phyloP scores from a whole-genome alignment of 2,888 invertebrate genomes.

The Labia minor region DNA sequence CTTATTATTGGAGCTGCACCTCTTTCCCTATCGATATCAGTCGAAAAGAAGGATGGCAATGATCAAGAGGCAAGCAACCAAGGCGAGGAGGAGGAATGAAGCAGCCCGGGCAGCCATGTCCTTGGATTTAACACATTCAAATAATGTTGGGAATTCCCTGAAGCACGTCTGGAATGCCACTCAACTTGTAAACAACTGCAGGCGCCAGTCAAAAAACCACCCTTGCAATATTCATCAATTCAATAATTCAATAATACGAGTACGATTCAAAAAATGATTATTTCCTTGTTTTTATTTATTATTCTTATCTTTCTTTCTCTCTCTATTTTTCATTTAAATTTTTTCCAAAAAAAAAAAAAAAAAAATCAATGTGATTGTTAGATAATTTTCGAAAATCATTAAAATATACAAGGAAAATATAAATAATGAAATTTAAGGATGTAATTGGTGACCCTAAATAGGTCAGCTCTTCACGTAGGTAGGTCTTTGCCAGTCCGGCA shows the following conservation, averaged over 20 bases:
- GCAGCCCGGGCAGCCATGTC: constrained; percentile 4
- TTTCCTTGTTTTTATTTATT: too few species aligned
- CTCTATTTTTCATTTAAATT: too few species aligned
- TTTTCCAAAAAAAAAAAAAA: too few species aligned
- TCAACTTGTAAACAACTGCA: not conserved
- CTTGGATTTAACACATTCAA: constrained; percentile 13
- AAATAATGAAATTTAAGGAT: not conserved
- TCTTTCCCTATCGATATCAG: constrained; percentile 7
- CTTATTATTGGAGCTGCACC: not conserved
- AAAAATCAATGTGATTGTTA: too few species aligned
- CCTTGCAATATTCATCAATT: not conserved
- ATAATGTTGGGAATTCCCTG: constrained; percentile 13
- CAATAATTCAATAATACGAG: too few species aligned
- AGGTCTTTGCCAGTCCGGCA: not conserved
- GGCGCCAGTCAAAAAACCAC: constrained; percentile 1
- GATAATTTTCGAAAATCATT: too few species aligned
- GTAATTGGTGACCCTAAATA: not conserved
- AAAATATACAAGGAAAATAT: too few species aligned
- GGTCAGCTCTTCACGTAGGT: not conserved
- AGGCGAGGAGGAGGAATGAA: not conserved
- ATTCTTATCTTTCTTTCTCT: too few species aligned
- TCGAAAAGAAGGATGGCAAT: not conserved
- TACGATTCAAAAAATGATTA: too few species aligned
- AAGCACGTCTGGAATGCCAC: constrained; percentile 3
- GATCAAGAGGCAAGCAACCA: not conserved